Conservation (phyloP, 2,888 invertebrate genomes). For the Gisinianus flammeolus region DNA sequence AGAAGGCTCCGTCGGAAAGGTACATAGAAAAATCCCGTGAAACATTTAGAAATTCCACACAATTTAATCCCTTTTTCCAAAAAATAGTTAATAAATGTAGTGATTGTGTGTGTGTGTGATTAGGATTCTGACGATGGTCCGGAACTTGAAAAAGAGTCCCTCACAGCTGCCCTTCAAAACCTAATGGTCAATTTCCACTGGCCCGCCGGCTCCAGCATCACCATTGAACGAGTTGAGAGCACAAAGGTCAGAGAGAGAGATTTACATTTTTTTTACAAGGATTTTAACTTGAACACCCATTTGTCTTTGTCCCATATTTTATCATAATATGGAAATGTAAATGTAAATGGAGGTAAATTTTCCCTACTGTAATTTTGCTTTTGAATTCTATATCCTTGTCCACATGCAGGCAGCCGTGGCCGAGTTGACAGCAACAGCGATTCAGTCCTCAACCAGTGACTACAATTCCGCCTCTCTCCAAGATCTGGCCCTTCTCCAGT, state of each 20-base stretch:
- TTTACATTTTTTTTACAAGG: neutral
- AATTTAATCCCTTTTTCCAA: no score
- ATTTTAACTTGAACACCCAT: no score
- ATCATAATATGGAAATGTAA: no score
- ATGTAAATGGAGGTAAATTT: no score
- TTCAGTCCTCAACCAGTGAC: conserved; percentile 60
- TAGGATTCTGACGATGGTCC: conserved; percentile 34
- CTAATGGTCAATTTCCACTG: conserved; percentile 50
- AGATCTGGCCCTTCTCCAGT: conserved; percentile 85
- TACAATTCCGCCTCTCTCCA: conserved; percentile 81
- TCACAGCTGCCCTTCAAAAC: conserved; percentile 51
- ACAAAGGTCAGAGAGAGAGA: conserved; percentile 77
- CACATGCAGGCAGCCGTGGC: conserved; percentile 79
- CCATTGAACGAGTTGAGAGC: conserved; percentile 89
- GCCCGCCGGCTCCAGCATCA: conserved; percentile 72
- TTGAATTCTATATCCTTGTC: neutral
- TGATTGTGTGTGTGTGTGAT: no score
- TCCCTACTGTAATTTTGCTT: no score
- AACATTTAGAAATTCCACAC: no score
- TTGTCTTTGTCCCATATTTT: no score
- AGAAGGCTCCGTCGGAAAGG: neutral
- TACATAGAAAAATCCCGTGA: neutral
- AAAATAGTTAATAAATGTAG: no score
- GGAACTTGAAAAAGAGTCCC: conserved; percentile 46
- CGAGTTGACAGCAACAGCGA: conserved; percentile 76